These are phyloP conservation scores for Caenorhabditis panamensis DNA, from an alignment of 2,888 invertebrate species.

Conservation along the genomic window DNA sequence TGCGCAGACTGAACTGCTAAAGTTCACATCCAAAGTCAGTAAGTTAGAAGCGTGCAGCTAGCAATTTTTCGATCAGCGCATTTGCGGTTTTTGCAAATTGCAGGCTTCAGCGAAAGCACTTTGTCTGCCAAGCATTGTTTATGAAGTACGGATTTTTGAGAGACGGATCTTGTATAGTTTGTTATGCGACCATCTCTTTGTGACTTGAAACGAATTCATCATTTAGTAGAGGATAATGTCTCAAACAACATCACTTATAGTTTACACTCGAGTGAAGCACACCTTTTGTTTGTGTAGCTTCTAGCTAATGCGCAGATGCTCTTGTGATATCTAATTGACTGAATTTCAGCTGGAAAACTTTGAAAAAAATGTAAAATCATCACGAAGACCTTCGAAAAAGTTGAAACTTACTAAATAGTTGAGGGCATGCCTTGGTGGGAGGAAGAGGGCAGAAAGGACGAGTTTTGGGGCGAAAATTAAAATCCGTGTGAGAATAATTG, in stretches of 20 bases:
- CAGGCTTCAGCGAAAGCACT: conserved; percentile 7
- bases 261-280: no score
- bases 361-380: no score
- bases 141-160: conserved; percentile 2
- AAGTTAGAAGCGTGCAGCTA: conserved; percentile 22
- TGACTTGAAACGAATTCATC: no score
- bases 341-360: no score
- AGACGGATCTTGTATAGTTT: no score
- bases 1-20: background rate
- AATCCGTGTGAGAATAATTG: conserved; percentile 47
- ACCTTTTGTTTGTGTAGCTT: no score
- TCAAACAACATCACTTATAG: no score
- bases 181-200: no score
- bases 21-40: background rate
- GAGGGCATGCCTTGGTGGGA: conserved; percentile 5
- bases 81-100: conserved; percentile 31
- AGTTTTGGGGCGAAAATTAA: background rate
- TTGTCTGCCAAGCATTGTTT: background rate
- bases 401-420: conserved; percentile 19
- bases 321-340: no score
- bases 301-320: no score
- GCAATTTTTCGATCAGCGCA: conserved; percentile 40
- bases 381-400: background rate
- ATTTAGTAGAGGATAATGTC: no score
- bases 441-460: conserved; percentile 12